phyloP scores from a whole-genome alignment of 30 jellyfish, hydroid and myxozoan species.

The Cassiopea xamachana region DNA sequence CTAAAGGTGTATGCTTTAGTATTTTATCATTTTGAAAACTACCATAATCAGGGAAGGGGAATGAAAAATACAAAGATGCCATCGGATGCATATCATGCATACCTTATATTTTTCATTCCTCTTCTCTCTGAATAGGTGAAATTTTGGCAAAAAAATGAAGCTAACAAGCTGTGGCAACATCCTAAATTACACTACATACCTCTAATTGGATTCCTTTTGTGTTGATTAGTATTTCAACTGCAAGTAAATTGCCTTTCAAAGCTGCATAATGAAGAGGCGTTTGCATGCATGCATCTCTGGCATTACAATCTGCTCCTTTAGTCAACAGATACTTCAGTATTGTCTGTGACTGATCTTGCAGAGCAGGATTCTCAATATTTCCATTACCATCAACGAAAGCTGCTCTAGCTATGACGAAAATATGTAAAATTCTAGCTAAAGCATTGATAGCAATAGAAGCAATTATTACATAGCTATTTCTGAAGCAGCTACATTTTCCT shows the following conservation, averaged over 20 bases:
- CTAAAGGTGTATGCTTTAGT: no score
- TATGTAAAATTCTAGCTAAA: background rate
- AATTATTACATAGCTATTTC: no score
- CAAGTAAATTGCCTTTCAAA: constrained; percentile 56
- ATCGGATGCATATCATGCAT: no score
- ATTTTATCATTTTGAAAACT: no score
- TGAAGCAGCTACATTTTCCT: no score
- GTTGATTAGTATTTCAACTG: constrained; percentile 46
- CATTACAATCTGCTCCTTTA: constrained; percentile 74
- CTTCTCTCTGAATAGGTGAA: no score
- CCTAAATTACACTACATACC: constrained; percentile 18
- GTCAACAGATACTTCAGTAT: constrained; percentile 31
- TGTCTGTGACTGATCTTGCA: background rate
- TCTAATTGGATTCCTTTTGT: constrained; percentile 43
- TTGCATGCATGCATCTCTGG: constrained; percentile 70
- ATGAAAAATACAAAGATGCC: no score
- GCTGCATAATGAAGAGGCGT: constrained; percentile 88
- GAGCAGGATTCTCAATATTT: background rate
- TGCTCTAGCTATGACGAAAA: background rate
- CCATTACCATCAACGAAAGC: constrained; percentile 4
- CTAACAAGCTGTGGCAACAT: no score
- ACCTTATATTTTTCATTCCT: no score
- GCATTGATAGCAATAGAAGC: background rate
- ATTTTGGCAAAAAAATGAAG: no score
- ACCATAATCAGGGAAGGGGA: no score